Conservation (phyloP, 2,888 invertebrate genomes). For the Ichneumon xanthorius region DNA sequence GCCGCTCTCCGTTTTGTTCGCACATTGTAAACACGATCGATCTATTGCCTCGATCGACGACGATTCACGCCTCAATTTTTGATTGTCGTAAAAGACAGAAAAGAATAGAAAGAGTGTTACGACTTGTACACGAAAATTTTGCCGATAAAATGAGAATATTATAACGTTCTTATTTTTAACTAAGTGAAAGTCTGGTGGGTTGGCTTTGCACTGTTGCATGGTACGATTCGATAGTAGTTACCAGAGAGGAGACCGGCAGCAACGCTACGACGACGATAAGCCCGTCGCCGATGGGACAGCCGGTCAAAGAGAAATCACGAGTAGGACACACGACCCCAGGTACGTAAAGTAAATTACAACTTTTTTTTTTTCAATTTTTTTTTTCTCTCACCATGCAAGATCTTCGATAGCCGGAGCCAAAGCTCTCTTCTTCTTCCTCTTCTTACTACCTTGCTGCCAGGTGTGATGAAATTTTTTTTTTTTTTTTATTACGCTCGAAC, state of each 20-base stretch:
- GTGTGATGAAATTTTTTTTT: slow-evolving; percentile 6
- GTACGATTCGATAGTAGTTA: slow-evolving; percentile 84
- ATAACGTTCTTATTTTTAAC: slow-evolving; percentile 71
- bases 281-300: slow-evolving; percentile 86
- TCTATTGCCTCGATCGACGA: slow-evolving; percentile 13
- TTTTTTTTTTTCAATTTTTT: slow-evolving; percentile 37
- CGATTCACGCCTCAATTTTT: slow-evolving; percentile 19
- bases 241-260: slow-evolving; percentile 82
- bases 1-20: slow-evolving; percentile 37
- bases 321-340: slow-evolving; percentile 83
- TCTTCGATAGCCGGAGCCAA: slow-evolving; percentile 22
- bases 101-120: background rate
- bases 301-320: slow-evolving; percentile 87
- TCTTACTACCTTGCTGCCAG: background rate
- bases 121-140: background rate
- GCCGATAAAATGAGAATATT: slow-evolving; percentile 34
- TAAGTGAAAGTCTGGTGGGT: slow-evolving; percentile 83
- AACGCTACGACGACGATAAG: slow-evolving; percentile 84
- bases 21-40: slow-evolving; percentile 46
- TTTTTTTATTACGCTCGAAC: background rate
- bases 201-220: slow-evolving; percentile 85
- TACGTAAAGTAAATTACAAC: slow-evolving; percentile 79
- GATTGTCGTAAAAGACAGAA: background rate
- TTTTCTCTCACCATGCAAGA: slow-evolving; percentile 32
- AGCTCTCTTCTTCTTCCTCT: slow-evolving; percentile 32